Conservation (phyloP, 2,888 invertebrate genomes). For the Mesorhabditis belari region DNA sequence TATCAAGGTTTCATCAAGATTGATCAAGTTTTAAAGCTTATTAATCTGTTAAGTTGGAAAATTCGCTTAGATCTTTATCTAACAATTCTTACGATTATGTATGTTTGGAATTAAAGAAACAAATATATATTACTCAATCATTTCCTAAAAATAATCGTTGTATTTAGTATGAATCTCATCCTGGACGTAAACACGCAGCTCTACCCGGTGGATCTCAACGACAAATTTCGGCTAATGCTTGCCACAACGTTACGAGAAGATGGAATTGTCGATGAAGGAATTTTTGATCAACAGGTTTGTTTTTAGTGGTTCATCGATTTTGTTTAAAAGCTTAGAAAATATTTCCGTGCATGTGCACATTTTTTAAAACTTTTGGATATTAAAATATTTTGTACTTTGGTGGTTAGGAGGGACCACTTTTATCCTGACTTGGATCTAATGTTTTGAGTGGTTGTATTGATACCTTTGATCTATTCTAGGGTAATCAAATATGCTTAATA, state of each 20-base stretch:
- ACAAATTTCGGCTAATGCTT: conserved; percentile 72
- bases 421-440: no score
- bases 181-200: conserved; percentile 96
- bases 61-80: no score
- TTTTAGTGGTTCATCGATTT: not conserved
- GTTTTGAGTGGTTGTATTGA: no score
- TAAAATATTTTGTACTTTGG: not conserved
- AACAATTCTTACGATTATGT: no score
- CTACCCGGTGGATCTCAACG: conserved; percentile 67
- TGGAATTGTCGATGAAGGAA: conserved; percentile 88
- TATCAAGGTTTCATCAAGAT: no score
- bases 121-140: not conserved
- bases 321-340: not conserved
- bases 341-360: not conserved
- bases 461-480: no score
- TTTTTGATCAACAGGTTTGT: conserved; percentile 72
- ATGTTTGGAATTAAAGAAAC: no score
- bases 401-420: no score
- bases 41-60: no score
- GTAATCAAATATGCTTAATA: no score
- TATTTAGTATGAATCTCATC: conserved; percentile 97
- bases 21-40: no score
- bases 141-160: not conserved
- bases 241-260: conserved; percentile 92
- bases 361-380: conserved; percentile 2